Evolutionary conservation across 2,888 invertebrate species (phyloP).

Genomic region (Bellardia bayeri): DNA sequence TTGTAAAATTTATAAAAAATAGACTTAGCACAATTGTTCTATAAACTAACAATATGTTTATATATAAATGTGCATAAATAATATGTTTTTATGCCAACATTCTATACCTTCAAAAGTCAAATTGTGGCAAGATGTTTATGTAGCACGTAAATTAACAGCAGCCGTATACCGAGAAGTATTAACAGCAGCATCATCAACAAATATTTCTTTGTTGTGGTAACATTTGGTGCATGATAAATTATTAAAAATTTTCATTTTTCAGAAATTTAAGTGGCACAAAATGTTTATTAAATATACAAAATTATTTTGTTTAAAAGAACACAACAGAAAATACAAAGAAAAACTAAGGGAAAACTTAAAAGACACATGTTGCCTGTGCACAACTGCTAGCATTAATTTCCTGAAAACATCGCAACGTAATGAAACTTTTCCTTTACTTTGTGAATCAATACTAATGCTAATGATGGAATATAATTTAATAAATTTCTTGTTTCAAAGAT

Average conservation of each 20-base stretch:
- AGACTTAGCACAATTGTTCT: too few species aligned
- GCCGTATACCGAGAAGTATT: not conserved
- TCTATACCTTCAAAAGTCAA: conserved; percentile 10
- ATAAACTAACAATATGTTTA: too few species aligned
- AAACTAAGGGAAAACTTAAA: not conserved
- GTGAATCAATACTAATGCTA: conserved; percentile 1
- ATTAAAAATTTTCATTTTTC: conserved; percentile 58
- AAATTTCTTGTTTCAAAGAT: not conserved
- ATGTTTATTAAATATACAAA: conserved; percentile 55
- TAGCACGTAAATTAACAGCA: conserved; percentile 27
- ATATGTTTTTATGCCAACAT: not conserved
- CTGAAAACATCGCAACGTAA: not conserved
- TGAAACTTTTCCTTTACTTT: not conserved
- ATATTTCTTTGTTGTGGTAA: conserved; percentile 30
- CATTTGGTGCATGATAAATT: conserved; percentile 62
- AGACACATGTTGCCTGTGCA: conserved; percentile 4
- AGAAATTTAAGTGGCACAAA: conserved; percentile 50
- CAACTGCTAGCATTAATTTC: not conserved
- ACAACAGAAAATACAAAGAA: not conserved
- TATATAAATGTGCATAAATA: not conserved
- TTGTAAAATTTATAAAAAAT: too few species aligned
- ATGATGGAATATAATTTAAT: conserved; percentile 14
- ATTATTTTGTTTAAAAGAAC: conserved; percentile 40
- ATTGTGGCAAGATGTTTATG: not conserved
- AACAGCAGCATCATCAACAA: conserved; percentile 27